Conservation (phyloP, 1,140 invertebrate genomes). For the Drosophila tsacasi region DNA sequence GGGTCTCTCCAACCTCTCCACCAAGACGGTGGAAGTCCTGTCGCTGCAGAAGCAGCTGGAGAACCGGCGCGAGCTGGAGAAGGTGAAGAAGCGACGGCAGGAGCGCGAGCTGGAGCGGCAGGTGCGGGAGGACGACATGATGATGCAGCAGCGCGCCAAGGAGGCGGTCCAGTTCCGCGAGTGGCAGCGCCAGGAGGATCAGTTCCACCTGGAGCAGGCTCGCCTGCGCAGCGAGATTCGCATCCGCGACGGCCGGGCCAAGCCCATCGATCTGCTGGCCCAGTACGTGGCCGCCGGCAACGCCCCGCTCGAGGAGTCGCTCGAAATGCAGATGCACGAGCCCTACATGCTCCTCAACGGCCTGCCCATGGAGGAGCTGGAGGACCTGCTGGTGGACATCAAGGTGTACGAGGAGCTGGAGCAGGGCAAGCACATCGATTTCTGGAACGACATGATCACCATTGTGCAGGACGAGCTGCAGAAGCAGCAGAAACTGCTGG, state of each 20-base stretch:
- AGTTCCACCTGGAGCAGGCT: constrained; percentile 96
- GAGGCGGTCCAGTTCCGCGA: constrained; percentile 97
- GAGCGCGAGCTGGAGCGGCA: constrained; percentile 96
- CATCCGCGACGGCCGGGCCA: constrained; percentile 97
- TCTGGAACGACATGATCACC: constrained; percentile 98
- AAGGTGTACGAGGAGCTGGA: constrained; percentile 96
- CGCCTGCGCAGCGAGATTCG: constrained; percentile 96
- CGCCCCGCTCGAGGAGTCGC: constrained; percentile 95
- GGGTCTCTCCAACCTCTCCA: constrained; percentile 91
- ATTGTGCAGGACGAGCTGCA: constrained; percentile 98
- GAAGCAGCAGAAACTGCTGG: constrained; percentile 91
- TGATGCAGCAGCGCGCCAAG: constrained; percentile 94
- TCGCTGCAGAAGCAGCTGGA: constrained; percentile 96
- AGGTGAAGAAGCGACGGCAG: constrained; percentile 95
- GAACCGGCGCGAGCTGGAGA: constrained; percentile 95
- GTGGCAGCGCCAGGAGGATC: constrained; percentile 98
- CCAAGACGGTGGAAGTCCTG: constrained; percentile 93
- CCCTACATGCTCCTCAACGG: constrained; percentile 98
- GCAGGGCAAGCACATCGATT: constrained; percentile 94
- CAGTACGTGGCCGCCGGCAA: constrained; percentile 95
- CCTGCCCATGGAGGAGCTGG: constrained; percentile 95
- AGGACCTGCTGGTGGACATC: constrained; percentile 98
- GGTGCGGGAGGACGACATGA: constrained; percentile 95
- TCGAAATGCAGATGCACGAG: constrained; percentile 99
- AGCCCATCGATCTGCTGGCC: constrained; percentile 98